Evolutionary conservation across 1,140 invertebrate species (phyloP).

Genomic region (Drosophila murphyi): DNA sequence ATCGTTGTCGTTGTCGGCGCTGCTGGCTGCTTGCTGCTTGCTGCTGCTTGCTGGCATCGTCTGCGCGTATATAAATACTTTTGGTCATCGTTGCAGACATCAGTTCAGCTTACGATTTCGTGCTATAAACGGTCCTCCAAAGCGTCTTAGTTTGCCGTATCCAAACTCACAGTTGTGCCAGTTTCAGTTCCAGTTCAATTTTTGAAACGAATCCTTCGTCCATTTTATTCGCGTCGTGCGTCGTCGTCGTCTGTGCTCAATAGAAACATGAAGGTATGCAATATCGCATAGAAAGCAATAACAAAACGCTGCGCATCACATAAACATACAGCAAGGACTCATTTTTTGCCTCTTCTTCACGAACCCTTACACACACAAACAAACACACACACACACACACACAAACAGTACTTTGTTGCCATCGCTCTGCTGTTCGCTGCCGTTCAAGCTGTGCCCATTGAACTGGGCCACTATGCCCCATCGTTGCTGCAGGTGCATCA

Average conservation of each 20-base stretch:
- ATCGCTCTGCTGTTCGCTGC: constrained; percentile 78
- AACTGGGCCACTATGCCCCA: constrained; percentile 79
- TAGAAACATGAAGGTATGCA: constrained; percentile 70
- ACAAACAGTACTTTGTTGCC: constrained; percentile 79
- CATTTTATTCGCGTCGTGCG: constrained; percentile 31
- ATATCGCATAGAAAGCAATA: not conserved
- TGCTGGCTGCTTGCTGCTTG: constrained; percentile 29
- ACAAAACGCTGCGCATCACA: not conserved
- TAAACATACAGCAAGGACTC: constrained; percentile 28
- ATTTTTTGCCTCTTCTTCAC: constrained; percentile 47
- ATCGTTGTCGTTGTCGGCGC: constrained; percentile 19
- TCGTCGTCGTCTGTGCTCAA: constrained; percentile 41
- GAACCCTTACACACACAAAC: not conserved
- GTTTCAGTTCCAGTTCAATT: constrained; percentile 28
- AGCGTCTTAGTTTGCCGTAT: constrained; percentile 52
- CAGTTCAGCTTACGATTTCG: constrained; percentile 82
- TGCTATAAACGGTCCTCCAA: constrained; percentile 74
- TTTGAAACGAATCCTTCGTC: constrained; percentile 65
- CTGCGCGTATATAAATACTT: constrained; percentile 82
- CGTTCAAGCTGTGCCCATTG: constrained; percentile 79
- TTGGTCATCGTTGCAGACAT: constrained; percentile 83
- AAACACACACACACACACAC: constrained; percentile 16
- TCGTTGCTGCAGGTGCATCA: constrained; percentile 77
- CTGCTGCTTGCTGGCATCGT: constrained; percentile 24
- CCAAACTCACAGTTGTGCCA: constrained; percentile 38